These are phyloP conservation scores for Lontra canadensis DNA, from an alignment of 2,113 vertebrate species.

Conservation along the genomic window DNA sequence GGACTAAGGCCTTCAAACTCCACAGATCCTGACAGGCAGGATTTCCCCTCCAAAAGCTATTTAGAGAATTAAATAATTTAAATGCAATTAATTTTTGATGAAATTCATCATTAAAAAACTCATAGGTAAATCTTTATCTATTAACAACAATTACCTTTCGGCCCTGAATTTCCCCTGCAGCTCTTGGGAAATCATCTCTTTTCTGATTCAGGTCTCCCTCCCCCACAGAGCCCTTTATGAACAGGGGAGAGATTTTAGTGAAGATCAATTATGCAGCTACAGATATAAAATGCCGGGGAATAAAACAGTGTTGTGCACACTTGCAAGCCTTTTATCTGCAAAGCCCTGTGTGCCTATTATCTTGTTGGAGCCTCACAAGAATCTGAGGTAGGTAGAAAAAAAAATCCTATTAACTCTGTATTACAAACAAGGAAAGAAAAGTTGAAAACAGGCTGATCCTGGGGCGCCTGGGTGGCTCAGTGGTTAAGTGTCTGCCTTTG, in stretches of 20 bases:
- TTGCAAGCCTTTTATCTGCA: not conserved
- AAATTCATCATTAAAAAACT: constrained; percentile 47
- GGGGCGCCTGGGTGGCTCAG: too few species aligned
- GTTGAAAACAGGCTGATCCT: not conserved
- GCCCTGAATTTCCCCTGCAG: not conserved
- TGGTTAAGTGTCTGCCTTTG: too few species aligned
- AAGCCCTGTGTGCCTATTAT: not conserved
- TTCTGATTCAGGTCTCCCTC: constrained; percentile 29
- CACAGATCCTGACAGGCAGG: not conserved
- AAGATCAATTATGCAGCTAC: not conserved
- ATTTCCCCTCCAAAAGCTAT: constrained; percentile 40
- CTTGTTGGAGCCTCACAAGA: not conserved
- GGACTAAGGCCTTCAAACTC: too few species aligned
- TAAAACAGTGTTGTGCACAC: not conserved
- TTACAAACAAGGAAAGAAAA: constrained; percentile 10
- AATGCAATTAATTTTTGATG: constrained; percentile 47
- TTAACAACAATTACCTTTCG: constrained; percentile 60
- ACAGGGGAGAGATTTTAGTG: not conserved
- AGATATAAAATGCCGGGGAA: not conserved
- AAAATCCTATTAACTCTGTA: not conserved
- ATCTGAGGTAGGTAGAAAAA: not conserved
- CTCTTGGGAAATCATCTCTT: constrained; percentile 37
- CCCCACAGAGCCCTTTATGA: not conserved
- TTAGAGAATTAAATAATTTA: constrained; percentile 69
- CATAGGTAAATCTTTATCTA: constrained; percentile 56